phyloP scores from a whole-genome alignment of 2,888 invertebrate species.

The Epistrophe grossulariae region DNA sequence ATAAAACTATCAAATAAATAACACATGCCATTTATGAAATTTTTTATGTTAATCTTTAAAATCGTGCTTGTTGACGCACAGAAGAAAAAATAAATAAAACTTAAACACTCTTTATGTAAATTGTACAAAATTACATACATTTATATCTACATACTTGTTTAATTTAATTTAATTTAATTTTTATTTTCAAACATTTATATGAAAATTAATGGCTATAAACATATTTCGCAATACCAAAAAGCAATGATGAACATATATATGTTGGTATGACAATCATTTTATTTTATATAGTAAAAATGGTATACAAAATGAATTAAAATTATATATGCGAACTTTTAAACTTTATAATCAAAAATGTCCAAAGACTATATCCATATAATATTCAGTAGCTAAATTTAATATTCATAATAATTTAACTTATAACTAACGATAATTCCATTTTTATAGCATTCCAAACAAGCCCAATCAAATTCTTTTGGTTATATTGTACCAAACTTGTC shows the following conservation, averaged over 20 bases:
- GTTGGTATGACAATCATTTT: background rate
- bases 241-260: background rate
- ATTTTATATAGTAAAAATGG: background rate
- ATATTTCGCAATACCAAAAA: background rate
- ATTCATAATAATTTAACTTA: conserved; percentile 8
- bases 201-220: background rate
- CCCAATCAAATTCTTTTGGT: conserved; percentile 23
- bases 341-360: background rate
- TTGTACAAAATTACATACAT: background rate
- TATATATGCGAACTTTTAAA: background rate
- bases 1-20: conserved; percentile 56
- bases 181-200: background rate
- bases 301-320: background rate
- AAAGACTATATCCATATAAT: background rate
- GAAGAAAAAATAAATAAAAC: background rate
- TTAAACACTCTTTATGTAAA: background rate
- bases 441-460: conserved; percentile 44
- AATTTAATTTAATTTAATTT: conserved; percentile 4
- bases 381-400: conserved; percentile 24
- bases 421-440: conserved; percentile 22
- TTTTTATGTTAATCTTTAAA: conserved; percentile 28
- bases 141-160: background rate
- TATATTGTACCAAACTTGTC: conserved; percentile 12
- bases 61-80: conserved; percentile 3
- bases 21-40: conserved; percentile 38